Evolutionary conservation across 2,113 vertebrate species (phyloP).

Genomic region (Mesoclemmys tuberculata): DNA sequence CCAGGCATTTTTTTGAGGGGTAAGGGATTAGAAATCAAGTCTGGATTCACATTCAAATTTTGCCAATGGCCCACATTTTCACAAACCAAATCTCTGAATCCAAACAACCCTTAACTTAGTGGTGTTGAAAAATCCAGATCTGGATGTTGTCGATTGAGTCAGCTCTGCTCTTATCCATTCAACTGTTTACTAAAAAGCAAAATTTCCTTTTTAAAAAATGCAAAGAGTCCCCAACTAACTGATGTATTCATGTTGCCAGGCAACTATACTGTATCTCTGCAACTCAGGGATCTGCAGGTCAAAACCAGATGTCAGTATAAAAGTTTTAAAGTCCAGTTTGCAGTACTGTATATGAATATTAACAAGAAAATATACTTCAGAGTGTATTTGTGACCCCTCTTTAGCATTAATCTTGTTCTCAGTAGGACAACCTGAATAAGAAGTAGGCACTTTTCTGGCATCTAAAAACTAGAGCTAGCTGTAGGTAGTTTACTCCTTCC

Average conservation of each 20-base stretch:
- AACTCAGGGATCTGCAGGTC: background rate
- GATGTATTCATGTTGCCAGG: constrained; percentile 20
- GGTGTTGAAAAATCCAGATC: background rate
- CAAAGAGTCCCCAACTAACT: background rate
- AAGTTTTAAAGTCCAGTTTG: constrained; percentile 39
- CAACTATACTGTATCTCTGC: background rate
- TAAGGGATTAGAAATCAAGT: background rate
- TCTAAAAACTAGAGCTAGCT: background rate
- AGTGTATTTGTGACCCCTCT: background rate
- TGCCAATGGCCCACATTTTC: background rate
- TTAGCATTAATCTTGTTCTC: background rate
- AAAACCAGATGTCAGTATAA: constrained; percentile 22
- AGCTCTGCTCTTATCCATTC: constrained; percentile 8
- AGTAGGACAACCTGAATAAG: background rate
- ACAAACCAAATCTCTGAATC: background rate
- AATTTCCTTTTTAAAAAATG: constrained; percentile 23
- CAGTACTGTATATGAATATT: constrained; percentile 24
- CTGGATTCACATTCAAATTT: background rate
- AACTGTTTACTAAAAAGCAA: background rate
- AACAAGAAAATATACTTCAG: background rate
- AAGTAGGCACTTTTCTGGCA: background rate
- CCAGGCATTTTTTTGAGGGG: background rate
- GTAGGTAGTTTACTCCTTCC: background rate
- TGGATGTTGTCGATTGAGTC: background rate
- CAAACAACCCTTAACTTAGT: background rate